Evolutionary conservation across 2,888 invertebrate genomes (phyloP).

Genomic region (Acleris emargana): DNA sequence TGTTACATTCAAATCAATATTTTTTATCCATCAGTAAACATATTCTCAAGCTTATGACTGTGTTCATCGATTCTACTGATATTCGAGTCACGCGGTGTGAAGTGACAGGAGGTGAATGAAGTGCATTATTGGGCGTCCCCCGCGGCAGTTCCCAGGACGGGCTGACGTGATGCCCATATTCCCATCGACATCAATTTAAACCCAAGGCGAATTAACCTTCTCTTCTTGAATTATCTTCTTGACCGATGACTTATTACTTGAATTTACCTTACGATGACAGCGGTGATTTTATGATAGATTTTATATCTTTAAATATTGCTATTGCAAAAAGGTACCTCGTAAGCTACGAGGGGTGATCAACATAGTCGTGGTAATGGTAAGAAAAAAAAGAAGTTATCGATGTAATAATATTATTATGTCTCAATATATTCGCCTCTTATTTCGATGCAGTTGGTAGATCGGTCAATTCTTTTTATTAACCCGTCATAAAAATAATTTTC

Average conservation of each 20-base stretch:
- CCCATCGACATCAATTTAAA: slow-evolving; percentile 46
- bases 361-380: too few relatives aligned
- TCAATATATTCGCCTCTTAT: too few relatives aligned
- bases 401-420: too few relatives aligned
- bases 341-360: too few relatives aligned
- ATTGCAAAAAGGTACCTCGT: too few relatives aligned
- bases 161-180: slow-evolving; percentile 44
- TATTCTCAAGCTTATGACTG: slow-evolving; percentile 47
- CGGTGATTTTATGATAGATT: background rate
- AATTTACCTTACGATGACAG: background rate
- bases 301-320: too few relatives aligned
- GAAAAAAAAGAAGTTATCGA: too few relatives aligned
- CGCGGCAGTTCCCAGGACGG: slow-evolving; percentile 72
- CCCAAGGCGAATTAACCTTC: slow-evolving; percentile 9
- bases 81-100: slow-evolving; percentile 59
- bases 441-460: too few relatives aligned
- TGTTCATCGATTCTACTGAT: slow-evolving; percentile 41
- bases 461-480: too few relatives aligned
- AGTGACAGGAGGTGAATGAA: slow-evolving; percentile 52
- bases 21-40: background rate
- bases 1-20: background rate
- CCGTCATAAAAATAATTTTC: too few relatives aligned
- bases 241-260: background rate
- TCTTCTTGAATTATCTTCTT: slow-evolving; percentile 1
- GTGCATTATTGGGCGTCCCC: slow-evolving; percentile 42